Percentiles rank a stretch among this genome's conserved stretches.
These are phyloP conservation scores for Thereva nobilitata DNA, from an alignment of 2,888 invertebrate species.

Conservation along the genomic window DNA sequence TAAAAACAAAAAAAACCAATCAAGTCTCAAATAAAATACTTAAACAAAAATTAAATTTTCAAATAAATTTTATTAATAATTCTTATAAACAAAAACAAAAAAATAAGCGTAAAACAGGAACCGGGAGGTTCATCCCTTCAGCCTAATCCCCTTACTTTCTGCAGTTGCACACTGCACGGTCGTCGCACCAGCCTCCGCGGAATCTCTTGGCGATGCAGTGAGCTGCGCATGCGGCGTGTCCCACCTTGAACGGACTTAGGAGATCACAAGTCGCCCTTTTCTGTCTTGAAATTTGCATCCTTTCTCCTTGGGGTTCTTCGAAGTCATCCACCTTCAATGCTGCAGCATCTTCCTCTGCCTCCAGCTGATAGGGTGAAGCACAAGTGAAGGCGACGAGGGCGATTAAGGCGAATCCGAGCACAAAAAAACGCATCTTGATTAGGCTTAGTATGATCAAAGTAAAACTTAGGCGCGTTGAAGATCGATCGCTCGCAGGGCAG, in stretches of 20 bases:
- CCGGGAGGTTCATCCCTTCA: too few relatives aligned
- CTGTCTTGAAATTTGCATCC: constrained; percentile 38
- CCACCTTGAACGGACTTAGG: constrained; percentile 45
- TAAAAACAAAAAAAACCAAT: too few relatives aligned
- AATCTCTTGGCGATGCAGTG: constrained; percentile 49
- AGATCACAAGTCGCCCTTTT: constrained; percentile 53
- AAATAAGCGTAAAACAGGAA: too few relatives aligned
- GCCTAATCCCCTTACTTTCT: constrained; percentile 17
- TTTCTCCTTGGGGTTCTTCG: not conserved
- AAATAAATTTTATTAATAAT: too few relatives aligned
- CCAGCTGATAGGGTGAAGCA: constrained; percentile 1
- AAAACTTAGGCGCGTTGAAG: too few relatives aligned
- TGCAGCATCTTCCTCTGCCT: not conserved
- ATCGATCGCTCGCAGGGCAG: too few relatives aligned
- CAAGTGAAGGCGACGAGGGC: not conserved
- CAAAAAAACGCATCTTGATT: constrained; percentile 18
- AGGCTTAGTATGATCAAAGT: too few relatives aligned
- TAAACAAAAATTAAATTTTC: too few relatives aligned
- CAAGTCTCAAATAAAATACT: too few relatives aligned
- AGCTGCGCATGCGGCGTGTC: constrained; percentile 52
- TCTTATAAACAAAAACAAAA: too few relatives aligned
- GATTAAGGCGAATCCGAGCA: not conserved
- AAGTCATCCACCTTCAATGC: not conserved
- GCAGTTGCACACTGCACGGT: constrained; percentile 50
- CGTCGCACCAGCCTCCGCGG: constrained; percentile 50